Percentiles rank a stretch among this genome's conserved stretches.
Evolutionary conservation across 1,140 invertebrate species (phyloP).

Genomic region (Pissodes strobi): DNA sequence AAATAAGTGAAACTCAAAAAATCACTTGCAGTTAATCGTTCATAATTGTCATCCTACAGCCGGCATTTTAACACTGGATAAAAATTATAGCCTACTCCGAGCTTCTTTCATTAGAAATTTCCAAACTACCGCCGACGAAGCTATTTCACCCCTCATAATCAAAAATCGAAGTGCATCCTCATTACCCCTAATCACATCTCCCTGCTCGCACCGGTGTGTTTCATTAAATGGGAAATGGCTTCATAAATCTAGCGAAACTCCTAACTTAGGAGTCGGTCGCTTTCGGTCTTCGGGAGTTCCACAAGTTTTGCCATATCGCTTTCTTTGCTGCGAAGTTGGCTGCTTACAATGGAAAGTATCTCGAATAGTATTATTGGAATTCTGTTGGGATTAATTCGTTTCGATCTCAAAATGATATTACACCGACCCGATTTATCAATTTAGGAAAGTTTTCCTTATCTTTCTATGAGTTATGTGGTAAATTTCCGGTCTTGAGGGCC

Average conservation of each 20-base stretch:
- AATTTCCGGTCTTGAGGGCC: too few relatives aligned
- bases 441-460: conserved; percentile 22
- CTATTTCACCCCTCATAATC: conserved; percentile 24
- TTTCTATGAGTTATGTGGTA: too few relatives aligned
- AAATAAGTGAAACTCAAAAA: too few relatives aligned
- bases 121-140: conserved; percentile 9
- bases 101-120: conserved; percentile 8
- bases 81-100: too few relatives aligned
- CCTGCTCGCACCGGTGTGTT: conserved; percentile 23
- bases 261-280: conserved; percentile 19
- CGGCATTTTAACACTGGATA: too few relatives aligned
- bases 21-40: too few relatives aligned
- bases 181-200: conserved; percentile 34
- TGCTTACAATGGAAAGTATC: conserved; percentile 34
- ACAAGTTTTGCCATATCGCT: conserved; percentile 32
- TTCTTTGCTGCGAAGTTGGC: conserved; percentile 19
- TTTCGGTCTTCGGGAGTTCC: conserved; percentile 12
- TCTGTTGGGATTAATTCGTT: conserved; percentile 37
- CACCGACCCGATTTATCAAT: conserved; percentile 32
- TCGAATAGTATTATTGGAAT: conserved; percentile 36
- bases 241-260: conserved; percentile 34
- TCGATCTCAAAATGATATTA: conserved; percentile 34
- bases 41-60: too few relatives aligned
- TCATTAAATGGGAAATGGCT: conserved; percentile 39
- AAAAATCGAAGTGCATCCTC: conserved; percentile 36